Evolutionary conservation across 2,797 vertebrate genomes (phyloP).

Genomic region (Loriculus beryllinus): DNA sequence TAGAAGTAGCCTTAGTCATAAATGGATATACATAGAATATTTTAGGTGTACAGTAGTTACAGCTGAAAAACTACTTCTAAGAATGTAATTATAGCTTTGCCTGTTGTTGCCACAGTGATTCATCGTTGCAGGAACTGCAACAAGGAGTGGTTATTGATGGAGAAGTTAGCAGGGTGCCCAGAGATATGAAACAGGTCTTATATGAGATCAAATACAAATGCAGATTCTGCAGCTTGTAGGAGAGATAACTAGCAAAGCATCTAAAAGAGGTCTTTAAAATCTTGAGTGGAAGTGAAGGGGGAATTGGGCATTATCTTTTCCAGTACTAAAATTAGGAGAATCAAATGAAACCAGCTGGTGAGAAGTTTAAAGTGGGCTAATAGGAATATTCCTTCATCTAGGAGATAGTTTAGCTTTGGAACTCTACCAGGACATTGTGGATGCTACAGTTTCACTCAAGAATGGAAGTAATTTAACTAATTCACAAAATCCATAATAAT

Average conservation of each 20-base stretch:
- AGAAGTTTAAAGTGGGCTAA: background rate
- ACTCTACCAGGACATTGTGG: background rate
- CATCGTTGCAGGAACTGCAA: background rate
- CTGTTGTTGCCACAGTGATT: background rate
- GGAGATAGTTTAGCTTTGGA: background rate
- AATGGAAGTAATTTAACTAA: background rate
- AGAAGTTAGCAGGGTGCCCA: background rate
- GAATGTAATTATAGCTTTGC: background rate
- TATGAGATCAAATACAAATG: background rate
- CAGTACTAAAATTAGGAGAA: background rate
- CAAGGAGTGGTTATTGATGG: background rate
- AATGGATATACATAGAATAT: background rate
- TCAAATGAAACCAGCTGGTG: background rate
- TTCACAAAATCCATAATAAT: background rate
- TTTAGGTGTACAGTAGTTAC: background rate
- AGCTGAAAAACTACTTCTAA: background rate
- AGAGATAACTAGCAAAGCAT: background rate
- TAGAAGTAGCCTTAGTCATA: background rate
- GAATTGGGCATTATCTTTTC: background rate
- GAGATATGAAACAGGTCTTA: background rate
- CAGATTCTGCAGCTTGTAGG: background rate
- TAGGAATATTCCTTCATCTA: background rate
- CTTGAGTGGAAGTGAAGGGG: background rate
- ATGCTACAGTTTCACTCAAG: fast-evolving
- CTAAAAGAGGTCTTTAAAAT: background rate